Base-by-base conservation (phyloP, 2,888 invertebrate species). In the Tholera decimalis region DNA sequence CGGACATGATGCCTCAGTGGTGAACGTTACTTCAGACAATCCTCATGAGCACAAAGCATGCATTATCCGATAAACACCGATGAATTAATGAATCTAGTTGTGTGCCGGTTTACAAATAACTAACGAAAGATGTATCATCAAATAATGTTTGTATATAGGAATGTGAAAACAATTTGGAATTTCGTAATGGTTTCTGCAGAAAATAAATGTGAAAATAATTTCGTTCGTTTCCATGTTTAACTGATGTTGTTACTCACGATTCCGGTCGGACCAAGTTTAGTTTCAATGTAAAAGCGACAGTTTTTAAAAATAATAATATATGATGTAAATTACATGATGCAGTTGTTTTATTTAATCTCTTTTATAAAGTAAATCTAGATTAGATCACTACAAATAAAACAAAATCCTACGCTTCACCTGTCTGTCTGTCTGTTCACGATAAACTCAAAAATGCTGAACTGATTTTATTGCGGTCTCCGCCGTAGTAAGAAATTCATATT, bases 261-360 rank as follows among this genome's bases (percentile, higher is more conserved):
- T 86, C 86, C 86, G 92, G 89, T 93, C 90, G 91, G 93, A 93
- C 93, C 92, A 93, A 92, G 89, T 94, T 91, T 86, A 85, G 70
- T 93, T 94, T 93, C 85, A 83, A 89, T 88, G 90, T 88, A 90
- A 82, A 92, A 88, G 86, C 87, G 89, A 88, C 92, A 92, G 90
- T 91, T 93, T 93, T 89, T 90, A 91, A 93, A 93, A 92, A 90
- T 92, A 91, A 91, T 93, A 90, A 90, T 89, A 91, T 87, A 92
- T 87, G 89, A 93, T 93, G 93, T 95, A 93, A 93, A 93, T 91
- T 91, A 93, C 84, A 89, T 80, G 66, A 77, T 41, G 39, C 13
- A 54, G 55, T 88, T 81, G 87, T 93, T 93, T 93, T 74, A 89
- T 88, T 78, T 0, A 39, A 50, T 26, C 13, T 43, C 18, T 28